Evolutionary conservation across 2,113 vertebrate genomes (phyloP), one percentile per base, ranked within the genome.

Genomic region (Rhinoderma darwinii): DNA sequence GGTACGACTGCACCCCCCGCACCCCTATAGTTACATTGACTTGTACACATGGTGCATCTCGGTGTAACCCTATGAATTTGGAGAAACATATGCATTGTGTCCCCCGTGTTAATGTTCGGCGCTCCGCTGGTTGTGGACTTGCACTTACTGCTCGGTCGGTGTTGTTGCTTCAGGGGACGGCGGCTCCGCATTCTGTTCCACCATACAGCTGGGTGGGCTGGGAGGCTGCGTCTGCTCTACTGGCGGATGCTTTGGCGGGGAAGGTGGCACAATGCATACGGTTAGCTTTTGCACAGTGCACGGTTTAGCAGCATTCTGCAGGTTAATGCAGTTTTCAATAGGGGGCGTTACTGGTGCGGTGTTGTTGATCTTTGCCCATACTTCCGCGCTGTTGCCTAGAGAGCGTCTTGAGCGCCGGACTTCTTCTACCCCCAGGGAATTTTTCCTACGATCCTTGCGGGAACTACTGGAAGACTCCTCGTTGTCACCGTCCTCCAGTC

Each of bases 401-500:
- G 94, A 92, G 32, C 96, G 88, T 30, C 96, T 94, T 32, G 92
- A 95, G 14, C 92, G 94, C 1, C 96, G 92, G 11, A 92, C 95
- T 22, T 99, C 97, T 0, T 96, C 96, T 0, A 95, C 96, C 0
- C 82, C 37, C 4, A 88, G 27, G 0, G 94, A 88, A 0, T 89
- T 90, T 75, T 96, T 98, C 51, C 96, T 92, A 5, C 97, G 90
- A 43, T 98, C 96, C 87, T 96, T 97, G 25, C 96, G 96, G 1
- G 90, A 83, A 11, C 91, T 93, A 0, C 51, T 5, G 3, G 91
- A 47, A 0, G 88, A 90, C 84, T 97, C 96, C 0, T 97, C 96
- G 0, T 89, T 14, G 1, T 96, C 92, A 0, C 89, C 97, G 0
- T 99, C 98, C 90, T 99, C 98, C 0, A 95, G 85, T 75, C 91